Evolutionary conservation across 2,113 vertebrate species (phyloP), one percentile per base, ranked within the genome.

Genomic region (Lasiurus borealis): DNA sequence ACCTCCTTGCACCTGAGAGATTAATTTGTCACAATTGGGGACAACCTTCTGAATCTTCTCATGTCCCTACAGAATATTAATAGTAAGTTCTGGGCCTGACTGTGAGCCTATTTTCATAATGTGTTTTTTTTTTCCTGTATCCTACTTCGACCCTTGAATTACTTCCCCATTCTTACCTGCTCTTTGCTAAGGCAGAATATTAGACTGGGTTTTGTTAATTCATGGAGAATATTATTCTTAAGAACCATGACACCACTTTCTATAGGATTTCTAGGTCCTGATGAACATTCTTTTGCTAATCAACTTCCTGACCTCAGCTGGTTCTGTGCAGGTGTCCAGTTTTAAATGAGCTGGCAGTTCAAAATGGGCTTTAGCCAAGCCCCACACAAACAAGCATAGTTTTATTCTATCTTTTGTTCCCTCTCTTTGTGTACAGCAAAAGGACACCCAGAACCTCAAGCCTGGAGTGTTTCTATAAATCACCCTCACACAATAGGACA

Each of bases 291-390:
- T 96, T 98, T 95, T 90, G 88, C 93, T 97, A 97, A 98, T 97
- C 97, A 98, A 95, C 91, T 95, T 97, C 97, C 98, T 97, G 94
- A 98, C 97, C 95, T 95, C 83, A 96, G 97, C 80, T 57, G 31
- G 90, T 93, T 97, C 97, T 77, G 75, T 97, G 97, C 97, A 98
- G 97, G 98, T 98, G 97, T 97, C 88, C 90, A 76, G 97, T 98
- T 97, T 98, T 96, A 95, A 98, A 98, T 95, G 69, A 96, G 97
- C 90, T 72, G 85, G 91, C 54, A 90, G 68, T 96, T 97, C 94
- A 90, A 98, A 96, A 96, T 34, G 44, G 50, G 64, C 76, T 97
- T 90, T 76, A 87, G 75, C 75, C 59, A 97, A 96, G 97, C 52
- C 71, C 64, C 91, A 82, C 87, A 52, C 82, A 95, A 90, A 69